phyloP scores from a whole-genome alignment of 2,888 invertebrate species.

The Eulithis prunata region DNA sequence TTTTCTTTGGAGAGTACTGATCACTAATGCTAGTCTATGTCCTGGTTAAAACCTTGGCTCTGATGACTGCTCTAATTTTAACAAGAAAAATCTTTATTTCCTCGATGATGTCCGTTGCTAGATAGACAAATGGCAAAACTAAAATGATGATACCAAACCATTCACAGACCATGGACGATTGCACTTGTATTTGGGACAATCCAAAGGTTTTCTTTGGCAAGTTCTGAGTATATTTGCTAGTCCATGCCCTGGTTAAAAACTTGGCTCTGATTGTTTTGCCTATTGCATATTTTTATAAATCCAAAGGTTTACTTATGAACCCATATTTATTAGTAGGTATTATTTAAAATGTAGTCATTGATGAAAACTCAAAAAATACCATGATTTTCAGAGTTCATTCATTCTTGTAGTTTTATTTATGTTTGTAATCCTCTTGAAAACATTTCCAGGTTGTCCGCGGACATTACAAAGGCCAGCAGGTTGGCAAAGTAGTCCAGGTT shows the following conservation, averaged over 20 bases:
- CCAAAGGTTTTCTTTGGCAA: constrained; percentile 77
- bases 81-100: constrained; percentile 34
- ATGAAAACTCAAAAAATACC: no score
- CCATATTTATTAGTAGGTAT: no score
- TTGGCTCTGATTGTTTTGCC: constrained; percentile 78
- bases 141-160: constrained; percentile 83
- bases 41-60: constrained; percentile 82
- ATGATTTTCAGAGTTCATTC: no score
- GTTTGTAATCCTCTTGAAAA: background rate
- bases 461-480: constrained; percentile 99
- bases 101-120: constrained; percentile 10
- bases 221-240: constrained; percentile 55
- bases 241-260: constrained; percentile 79
- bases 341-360: no score
- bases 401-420: no score
- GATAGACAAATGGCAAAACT: constrained; percentile 24
- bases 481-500: constrained; percentile 98
- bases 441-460: constrained; percentile 94
- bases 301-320: background rate
- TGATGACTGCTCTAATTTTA: constrained; percentile 62
- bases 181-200: constrained; percentile 56
- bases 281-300: constrained; percentile 10
- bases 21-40: constrained; percentile 63
- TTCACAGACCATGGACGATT: constrained; percentile 81
- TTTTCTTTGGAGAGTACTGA: constrained; percentile 70